phyloP scores from a whole-genome alignment of 2,888 invertebrate species.

The Lapara coniferarum region DNA sequence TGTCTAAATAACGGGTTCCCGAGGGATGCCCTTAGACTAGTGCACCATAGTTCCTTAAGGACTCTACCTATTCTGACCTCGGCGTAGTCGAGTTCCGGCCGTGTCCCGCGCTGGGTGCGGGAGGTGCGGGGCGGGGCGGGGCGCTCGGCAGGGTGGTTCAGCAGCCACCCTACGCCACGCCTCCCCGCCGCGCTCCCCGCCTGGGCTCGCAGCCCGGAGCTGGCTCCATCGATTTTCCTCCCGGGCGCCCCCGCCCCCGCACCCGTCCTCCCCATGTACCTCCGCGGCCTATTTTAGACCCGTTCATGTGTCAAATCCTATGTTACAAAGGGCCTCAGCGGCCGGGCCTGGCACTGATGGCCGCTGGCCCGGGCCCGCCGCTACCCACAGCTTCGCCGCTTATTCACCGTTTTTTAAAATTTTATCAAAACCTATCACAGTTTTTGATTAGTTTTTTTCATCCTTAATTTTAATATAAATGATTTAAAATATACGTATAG shows the following conservation, averaged over 20 bases:
- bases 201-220: conserved; percentile 47
- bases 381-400: conserved; percentile 37
- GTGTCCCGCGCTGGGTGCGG: conserved; percentile 37
- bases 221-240: conserved; percentile 68
- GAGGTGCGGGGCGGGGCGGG: conserved; percentile 39
- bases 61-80: conserved; percentile 47
- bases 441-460: conserved; percentile 81
- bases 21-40: conserved; percentile 70
- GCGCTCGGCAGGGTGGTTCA: conserved; percentile 37
- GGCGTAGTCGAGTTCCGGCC: conserved; percentile 36
- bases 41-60: conserved; percentile 77
- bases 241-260: conserved; percentile 27
- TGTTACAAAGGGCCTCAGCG: conserved; percentile 46
- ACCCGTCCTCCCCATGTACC: conserved; percentile 39
- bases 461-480: conserved; percentile 82
- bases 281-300: conserved; percentile 33
- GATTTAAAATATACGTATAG: conserved; percentile 83
- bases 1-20: conserved; percentile 65
- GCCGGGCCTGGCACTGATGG: conserved; percentile 14
- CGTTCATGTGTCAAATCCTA: conserved; percentile 47
- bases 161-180: conserved; percentile 26
- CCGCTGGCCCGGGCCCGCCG: not conserved
- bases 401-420: conserved; percentile 71
- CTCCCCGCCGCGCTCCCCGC: conserved; percentile 27
- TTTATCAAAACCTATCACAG: conserved; percentile 84